Evolutionary conservation across 2,888 invertebrate species (phyloP), one percentile per base, ranked within the genome.

Genomic region (Graphium colonna): DNA sequence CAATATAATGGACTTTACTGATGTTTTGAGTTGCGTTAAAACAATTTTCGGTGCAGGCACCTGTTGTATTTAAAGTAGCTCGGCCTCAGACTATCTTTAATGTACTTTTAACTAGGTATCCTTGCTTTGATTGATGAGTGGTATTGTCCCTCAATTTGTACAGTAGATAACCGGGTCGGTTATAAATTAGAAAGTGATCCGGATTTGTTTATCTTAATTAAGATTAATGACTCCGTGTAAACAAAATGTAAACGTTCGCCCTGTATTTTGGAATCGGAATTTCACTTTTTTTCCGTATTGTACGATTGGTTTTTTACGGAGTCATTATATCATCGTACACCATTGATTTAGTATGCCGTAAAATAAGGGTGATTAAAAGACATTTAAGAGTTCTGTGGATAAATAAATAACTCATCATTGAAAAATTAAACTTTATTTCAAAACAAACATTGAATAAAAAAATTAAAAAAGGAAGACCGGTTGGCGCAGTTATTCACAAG

Each of bases 31-130:
- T 65, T 75, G 77, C 76, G 77, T 82, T 81, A 75, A 79, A 81
- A 81, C 75, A 80, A 82, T 85, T 81, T 46, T 10, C 21, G 50
- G 47, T 9, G 13, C 3, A 16, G 18, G 44, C 53, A 54, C 42
- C 48, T 58, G 52, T 60, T 58, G 57, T 52, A 51, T 57, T 62
- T 59, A 59, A 72, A 79, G 69, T 69, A 72, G 69, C 69, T 67
- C 60, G 63, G 62, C 62, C 31, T 69, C 71, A 71, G 63, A 65
- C 68, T 69, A 67, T 55, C 64, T 69, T 73, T 84, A 84, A 87
- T 86, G 77, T 73, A 59, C 71, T 83, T 87, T 82, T 82, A 87
- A 88, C 77, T 87, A 84, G 82, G 77, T 82, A 81, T 79, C 76
- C 75, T 73, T 76, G 75, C 73, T 75, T 79, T 87, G 87, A 87